These are phyloP conservation scores for Tyto alba DNA, from an alignment of 2,113 vertebrate genomes.

Conservation along the genomic window DNA sequence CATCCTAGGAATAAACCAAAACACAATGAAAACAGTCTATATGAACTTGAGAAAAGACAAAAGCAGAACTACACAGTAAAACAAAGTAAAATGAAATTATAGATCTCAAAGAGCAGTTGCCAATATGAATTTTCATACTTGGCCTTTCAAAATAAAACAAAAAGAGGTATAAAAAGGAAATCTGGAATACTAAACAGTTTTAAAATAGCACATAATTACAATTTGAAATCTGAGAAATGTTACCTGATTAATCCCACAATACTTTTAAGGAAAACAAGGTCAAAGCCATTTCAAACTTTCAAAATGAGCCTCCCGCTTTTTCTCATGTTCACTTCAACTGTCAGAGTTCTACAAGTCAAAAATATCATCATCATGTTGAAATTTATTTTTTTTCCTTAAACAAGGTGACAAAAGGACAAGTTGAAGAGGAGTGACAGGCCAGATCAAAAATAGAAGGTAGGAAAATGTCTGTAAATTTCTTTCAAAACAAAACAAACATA, in stretches of 20 bases:
- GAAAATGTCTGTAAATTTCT: slow-evolving; percentile 31
- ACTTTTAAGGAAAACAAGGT: slow-evolving; percentile 8
- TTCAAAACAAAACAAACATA: background rate
- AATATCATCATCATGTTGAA: background rate
- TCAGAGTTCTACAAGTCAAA: slow-evolving; percentile 44
- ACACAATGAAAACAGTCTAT: background rate
- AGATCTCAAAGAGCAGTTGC: background rate
- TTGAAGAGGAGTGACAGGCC: slow-evolving; percentile 11
- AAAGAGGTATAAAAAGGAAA: background rate
- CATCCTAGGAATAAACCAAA: background rate
- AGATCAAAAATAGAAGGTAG: background rate
- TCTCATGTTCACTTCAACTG: slow-evolving; percentile 39
- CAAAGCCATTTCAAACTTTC: slow-evolving; percentile 45
- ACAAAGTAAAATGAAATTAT: background rate
- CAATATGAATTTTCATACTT: background rate
- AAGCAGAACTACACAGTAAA: background rate
- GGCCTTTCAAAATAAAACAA: background rate
- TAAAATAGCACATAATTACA: background rate
- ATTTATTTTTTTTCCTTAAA: slow-evolving; percentile 45
- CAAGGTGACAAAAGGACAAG: slow-evolving; percentile 40
- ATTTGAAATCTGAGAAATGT: background rate
- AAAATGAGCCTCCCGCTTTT: slow-evolving; percentile 25
- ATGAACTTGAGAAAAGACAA: slow-evolving; percentile 2
- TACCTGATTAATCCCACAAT: background rate
- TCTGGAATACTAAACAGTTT: background rate